Evolutionary conservation across 2,888 invertebrate genomes (phyloP).

Genomic region (Agonopterix subpropinquella): DNA sequence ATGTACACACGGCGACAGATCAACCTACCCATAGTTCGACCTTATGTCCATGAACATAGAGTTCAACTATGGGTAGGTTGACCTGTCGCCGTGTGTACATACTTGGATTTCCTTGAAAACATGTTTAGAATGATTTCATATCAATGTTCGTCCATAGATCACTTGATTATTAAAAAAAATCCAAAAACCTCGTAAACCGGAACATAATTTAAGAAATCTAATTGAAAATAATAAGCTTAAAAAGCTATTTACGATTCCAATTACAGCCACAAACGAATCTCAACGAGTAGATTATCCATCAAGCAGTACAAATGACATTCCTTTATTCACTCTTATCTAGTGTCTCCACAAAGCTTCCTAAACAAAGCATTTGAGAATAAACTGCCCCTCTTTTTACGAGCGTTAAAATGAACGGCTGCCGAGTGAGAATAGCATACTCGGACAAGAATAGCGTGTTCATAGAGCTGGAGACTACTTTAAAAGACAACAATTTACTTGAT

Average conservation of each 20-base stretch:
- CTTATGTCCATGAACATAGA: too few relatives aligned
- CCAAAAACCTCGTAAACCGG: neutral
- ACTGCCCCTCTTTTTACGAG: slow-evolving; percentile 1
- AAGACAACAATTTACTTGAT: too few relatives aligned
- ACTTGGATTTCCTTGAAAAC: too few relatives aligned
- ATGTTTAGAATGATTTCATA: too few relatives aligned
- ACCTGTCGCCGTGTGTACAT: too few relatives aligned
- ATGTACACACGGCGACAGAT: too few relatives aligned
- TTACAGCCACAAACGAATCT: neutral
- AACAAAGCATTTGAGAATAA: slow-evolving; percentile 2
- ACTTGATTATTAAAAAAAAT: neutral
- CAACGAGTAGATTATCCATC: neutral
- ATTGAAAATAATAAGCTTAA: neutral
- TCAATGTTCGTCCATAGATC: too few relatives aligned
- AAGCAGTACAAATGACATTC: neutral
- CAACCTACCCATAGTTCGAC: too few relatives aligned
- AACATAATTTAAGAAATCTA: too few relatives aligned
- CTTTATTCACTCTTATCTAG: slow-evolving; percentile 1
- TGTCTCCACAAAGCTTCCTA: neutral
- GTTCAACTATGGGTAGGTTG: too few relatives aligned
- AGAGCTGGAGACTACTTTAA: too few relatives aligned
- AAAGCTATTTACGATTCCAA: neutral
- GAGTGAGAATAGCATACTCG: neutral
- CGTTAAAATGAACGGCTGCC: slow-evolving; percentile 1
- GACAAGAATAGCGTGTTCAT: neutral